Percentiles rank a stretch among this genome's conserved stretches.
Conservation (phyloP, 2,797 vertebrate genomes). For the Lithobates pipiens region DNA sequence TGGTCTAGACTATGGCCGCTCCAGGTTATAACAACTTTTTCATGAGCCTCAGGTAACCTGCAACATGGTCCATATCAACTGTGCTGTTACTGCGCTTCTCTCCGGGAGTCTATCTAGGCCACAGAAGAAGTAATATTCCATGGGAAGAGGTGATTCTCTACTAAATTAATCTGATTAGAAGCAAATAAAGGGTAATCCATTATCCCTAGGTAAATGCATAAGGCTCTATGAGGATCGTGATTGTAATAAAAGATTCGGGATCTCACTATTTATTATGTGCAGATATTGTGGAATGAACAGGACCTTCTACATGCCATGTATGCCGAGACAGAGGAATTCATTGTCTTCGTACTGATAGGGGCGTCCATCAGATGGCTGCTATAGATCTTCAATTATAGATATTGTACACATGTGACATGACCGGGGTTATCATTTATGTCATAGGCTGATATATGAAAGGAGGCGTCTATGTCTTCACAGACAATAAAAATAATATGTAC, state of each 20-base stretch:
- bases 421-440: too few species aligned
- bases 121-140: not conserved
- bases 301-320: not conserved
- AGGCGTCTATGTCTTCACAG: too few species aligned
- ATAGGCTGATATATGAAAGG: too few species aligned
- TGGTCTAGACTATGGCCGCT: too few species aligned
- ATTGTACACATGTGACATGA: too few species aligned
- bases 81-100: not conserved
- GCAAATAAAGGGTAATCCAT: slow-evolving; percentile 25
- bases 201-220: not conserved
- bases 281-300: not conserved
- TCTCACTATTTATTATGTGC: slow-evolving; percentile 26
- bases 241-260: slow-evolving; percentile 9
- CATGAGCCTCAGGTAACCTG: too few species aligned
- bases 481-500: too few species aligned
- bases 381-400: too few species aligned
- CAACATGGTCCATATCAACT: too few species aligned
- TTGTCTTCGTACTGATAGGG: not conserved
- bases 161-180: slow-evolving; percentile 18
- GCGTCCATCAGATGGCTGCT: too few species aligned
- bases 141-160: not conserved
- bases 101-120: not conserved
- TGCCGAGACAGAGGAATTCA: not conserved
- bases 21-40: too few species aligned
- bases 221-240: slow-evolving; percentile 16